A percentile compares a stretch with the other conserved stretches of the same genome.
phyloP scores from a whole-genome alignment of 2,113 vertebrate species.

The Clarias magur region DNA sequence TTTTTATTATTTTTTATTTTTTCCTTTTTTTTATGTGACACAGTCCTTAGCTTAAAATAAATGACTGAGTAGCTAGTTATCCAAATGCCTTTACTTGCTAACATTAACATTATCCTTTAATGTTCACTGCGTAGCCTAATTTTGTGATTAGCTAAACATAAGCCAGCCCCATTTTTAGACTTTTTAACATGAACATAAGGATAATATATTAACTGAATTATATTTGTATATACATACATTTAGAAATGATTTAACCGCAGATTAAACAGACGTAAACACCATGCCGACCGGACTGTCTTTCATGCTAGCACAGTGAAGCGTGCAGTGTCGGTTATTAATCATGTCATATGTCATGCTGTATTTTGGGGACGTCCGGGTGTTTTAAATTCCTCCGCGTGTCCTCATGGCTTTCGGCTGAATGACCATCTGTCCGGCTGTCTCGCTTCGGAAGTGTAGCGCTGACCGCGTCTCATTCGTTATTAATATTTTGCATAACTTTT shows the following conservation, averaged over 20 bases:
- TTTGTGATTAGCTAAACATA: background rate
- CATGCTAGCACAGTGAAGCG: background rate
- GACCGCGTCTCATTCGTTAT: constrained; percentile 1
- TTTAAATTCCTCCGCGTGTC: constrained; percentile 29
- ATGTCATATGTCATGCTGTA: background rate
- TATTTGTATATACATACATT: background rate
- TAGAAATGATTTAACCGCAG: background rate
- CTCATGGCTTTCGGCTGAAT: constrained; percentile 1
- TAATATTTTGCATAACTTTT: constrained; percentile 27
- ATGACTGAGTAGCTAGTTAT: background rate
- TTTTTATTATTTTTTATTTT: background rate
- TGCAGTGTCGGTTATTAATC: background rate
- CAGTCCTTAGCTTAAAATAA: background rate
- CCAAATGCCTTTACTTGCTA: background rate
- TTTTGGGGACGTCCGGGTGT: background rate
- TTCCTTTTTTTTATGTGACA: background rate
- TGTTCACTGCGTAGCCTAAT: background rate
- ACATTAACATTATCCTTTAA: background rate
- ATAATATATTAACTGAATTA: background rate
- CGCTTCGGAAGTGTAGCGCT: background rate
- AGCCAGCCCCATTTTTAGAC: background rate
- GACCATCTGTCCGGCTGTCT: constrained; percentile 40
- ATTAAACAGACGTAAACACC: background rate
- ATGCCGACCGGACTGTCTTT: background rate
- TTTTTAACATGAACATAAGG: background rate